A percentile compares a stretch with the other conserved stretches of the same genome.
Conservation (phyloP, 1,140 invertebrate genomes). For the Hylaeus volcanicus region DNA sequence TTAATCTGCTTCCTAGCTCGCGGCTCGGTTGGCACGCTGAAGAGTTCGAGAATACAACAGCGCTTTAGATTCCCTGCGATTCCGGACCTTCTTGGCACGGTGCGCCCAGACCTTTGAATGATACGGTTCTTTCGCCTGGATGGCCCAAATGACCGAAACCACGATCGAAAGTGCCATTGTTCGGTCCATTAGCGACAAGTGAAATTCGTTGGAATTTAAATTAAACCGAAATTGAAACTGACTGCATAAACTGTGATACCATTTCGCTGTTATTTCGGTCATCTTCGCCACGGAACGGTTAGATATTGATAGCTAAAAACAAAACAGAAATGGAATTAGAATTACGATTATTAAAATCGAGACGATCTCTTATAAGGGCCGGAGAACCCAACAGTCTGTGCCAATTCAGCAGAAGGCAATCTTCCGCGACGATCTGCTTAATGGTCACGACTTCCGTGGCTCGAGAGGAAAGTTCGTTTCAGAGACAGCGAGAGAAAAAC, state of each 20-base stretch:
- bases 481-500: neutral
- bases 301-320: too few species aligned
- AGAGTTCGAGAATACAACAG: constrained; percentile 39
- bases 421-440: constrained; percentile 9
- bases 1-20: constrained; percentile 33
- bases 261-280: too few species aligned
- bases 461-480: constrained; percentile 11
- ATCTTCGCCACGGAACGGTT: too few species aligned
- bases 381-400: neutral
- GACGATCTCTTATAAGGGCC: neutral
- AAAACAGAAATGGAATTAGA: too few species aligned
- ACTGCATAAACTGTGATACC: too few species aligned
- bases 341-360: too few species aligned
- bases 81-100: constrained; percentile 19
- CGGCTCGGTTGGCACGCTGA: constrained; percentile 36
- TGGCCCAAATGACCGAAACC: neutral
- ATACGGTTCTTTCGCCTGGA: neutral
- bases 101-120: neutral
- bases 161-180: neutral
- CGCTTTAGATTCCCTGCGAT: constrained; percentile 20
- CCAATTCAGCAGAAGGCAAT: constrained; percentile 6
- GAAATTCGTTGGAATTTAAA: neutral
- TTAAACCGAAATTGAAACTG: neutral
- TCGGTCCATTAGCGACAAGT: neutral
- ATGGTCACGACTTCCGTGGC: constrained; percentile 16